Evolutionary conservation across 2,888 invertebrate species (phyloP).

Genomic region (Rotaria magnacalcarata): DNA sequence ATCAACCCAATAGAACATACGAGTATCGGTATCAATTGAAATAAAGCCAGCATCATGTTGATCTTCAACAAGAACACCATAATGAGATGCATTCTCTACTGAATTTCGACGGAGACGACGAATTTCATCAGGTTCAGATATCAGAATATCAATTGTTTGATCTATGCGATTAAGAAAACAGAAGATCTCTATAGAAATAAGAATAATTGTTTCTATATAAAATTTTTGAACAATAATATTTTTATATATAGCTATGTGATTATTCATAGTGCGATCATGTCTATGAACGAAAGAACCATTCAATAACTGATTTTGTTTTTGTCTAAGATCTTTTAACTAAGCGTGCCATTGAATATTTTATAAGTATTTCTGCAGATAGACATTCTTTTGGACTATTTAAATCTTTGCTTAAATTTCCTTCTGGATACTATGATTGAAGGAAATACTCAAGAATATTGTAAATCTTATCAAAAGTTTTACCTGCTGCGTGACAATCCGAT

Average conservation of each 20-base stretch:
- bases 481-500: slow-evolving; percentile 36
- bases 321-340: too few relatives aligned
- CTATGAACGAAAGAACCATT: too few relatives aligned
- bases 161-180: background rate
- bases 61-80: slow-evolving; percentile 38
- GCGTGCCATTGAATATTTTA: too few relatives aligned
- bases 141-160: background rate
- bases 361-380: too few relatives aligned
- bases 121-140: slow-evolving; percentile 23
- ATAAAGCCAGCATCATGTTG: slow-evolving; percentile 28
- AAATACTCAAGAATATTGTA: too few relatives aligned
- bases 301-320: too few relatives aligned
- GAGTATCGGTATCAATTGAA: slow-evolving; percentile 29
- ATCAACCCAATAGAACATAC: slow-evolving; percentile 41
- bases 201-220: background rate
- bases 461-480: background rate
- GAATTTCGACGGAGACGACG: background rate
- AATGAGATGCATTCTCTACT: background rate
- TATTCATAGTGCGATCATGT: too few relatives aligned
- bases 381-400: too few relatives aligned
- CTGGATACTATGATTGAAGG: too few relatives aligned
- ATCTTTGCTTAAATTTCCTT: too few relatives aligned
- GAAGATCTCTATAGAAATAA: background rate
- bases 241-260: background rate
- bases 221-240: background rate